Base-by-base conservation (phyloP, 2,113 vertebrate genomes). In the Pao palembangensis region DNA sequence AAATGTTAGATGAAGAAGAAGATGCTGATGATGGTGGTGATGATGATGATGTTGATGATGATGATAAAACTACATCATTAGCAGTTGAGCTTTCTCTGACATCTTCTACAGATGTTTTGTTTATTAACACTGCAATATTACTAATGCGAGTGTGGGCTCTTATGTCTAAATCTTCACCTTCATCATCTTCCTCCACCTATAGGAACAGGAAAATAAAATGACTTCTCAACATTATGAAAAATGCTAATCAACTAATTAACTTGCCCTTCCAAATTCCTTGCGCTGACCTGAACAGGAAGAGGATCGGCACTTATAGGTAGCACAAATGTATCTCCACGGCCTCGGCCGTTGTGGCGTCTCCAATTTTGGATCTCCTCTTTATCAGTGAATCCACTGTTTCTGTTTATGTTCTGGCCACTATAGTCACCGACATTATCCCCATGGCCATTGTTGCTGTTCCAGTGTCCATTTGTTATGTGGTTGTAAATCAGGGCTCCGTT, bases 401-500 rank as follows among this genome's bases (percentile, higher is more conserved):
- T 51, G 8, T 64, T 53, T 0, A 58, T 49, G 17, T 43, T 49
- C 28, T 66, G 17, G 21, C 67, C 61, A 16, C 72, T 71, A 57
- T 80, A 61, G 64, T 71, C 67, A 61, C 77, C 81, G 16, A n/a
- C 11, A 14, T 62, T 74, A 58, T 50, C 28, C 6, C 52, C 51
- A 48, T 79, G 64, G 1, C 79, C 81, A 15, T 80, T 84, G 50
- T 85, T 84, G 44, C 78, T 59, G 1, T 84, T 74, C 66, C 84
- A 88, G 61, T 88, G 82, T 56, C 84, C 73, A 31, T 93, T 93
- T 80, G 87, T 76, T 12, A 93, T 77, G 12, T 19, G 91, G 56
- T 93, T 94, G 76, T 92, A 91, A 81, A 93, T 87, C 47, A 92
- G 86, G 25, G 90, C 92, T 3, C 92, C 91, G 20, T 93, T 93